phyloP scores from a whole-genome alignment of 2,797 vertebrate species.

The Carapus acus region DNA sequence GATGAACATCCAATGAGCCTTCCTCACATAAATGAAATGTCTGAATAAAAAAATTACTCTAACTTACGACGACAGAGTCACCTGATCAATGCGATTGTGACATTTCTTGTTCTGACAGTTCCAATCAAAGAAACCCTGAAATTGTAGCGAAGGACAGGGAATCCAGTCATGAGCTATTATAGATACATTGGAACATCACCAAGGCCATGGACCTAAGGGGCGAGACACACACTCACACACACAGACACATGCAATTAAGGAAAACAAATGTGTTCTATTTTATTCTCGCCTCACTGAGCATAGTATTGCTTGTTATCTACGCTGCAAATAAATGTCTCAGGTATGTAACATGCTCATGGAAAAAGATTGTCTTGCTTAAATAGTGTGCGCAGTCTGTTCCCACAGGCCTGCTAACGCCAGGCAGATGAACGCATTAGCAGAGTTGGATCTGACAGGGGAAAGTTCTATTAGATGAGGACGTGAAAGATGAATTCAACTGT shows the following conservation, averaged over 20 bases:
- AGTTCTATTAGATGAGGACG: slow-evolving; percentile 67
- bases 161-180: slow-evolving; percentile 65
- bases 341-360: slow-evolving; percentile 70
- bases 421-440: slow-evolving; percentile 75
- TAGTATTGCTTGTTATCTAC: slow-evolving; percentile 54
- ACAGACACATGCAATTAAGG: slow-evolving; percentile 38
- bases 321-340: slow-evolving; percentile 68
- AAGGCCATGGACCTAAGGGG: slow-evolving; percentile 65
- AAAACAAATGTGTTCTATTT: slow-evolving; percentile 43
- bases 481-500: slow-evolving; percentile 75
- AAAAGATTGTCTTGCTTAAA: slow-evolving; percentile 63
- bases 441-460: slow-evolving; percentile 69
- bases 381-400: slow-evolving; percentile 59
- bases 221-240: too few relatives aligned
- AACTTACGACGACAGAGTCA: slow-evolving; percentile 56
- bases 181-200: slow-evolving; percentile 65
- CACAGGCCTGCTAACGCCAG: slow-evolving; percentile 53
- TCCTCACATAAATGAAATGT: slow-evolving; percentile 64
- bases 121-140: slow-evolving; percentile 58
- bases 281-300: slow-evolving; percentile 27
- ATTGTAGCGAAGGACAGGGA: slow-evolving; percentile 70
- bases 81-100: slow-evolving; percentile 60
- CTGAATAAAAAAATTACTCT: slow-evolving; percentile 49
- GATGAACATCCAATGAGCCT: too few relatives aligned
- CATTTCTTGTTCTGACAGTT: slow-evolving; percentile 54